Evolutionary conservation across 1,140 invertebrate genomes (phyloP).

Genomic region (Apocrypta bakeri): DNA sequence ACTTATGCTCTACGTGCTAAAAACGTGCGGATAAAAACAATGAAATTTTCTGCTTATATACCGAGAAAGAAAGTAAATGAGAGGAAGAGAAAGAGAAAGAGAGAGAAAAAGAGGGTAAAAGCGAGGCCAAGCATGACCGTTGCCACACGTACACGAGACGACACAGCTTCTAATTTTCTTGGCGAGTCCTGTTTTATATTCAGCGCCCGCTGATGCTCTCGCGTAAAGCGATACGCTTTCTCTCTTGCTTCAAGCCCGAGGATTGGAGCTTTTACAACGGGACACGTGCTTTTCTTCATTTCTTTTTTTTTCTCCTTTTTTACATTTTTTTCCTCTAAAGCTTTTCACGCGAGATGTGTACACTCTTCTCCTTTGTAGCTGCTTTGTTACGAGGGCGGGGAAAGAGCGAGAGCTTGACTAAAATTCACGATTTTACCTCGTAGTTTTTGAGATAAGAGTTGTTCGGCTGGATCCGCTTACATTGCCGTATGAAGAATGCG

Average conservation of each 20-base stretch:
- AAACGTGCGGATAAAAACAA: neutral
- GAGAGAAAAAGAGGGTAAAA: neutral
- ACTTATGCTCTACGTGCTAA: neutral
- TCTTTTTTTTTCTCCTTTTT: neutral
- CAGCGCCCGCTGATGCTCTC: neutral
- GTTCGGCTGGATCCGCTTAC: neutral
- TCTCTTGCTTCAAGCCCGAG: neutral
- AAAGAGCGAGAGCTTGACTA: neutral
- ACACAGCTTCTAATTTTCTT: slow-evolving; percentile 1
- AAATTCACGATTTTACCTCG: slow-evolving; percentile 2
- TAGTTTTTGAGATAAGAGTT: slow-evolving; percentile 1
- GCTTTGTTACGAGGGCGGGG: no score
- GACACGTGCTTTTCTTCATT: neutral
- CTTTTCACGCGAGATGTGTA: neutral
- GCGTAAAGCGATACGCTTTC: neutral
- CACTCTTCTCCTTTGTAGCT: neutral
- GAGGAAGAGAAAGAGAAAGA: no score
- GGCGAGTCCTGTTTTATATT: slow-evolving; percentile 3
- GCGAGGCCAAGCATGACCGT: neutral
- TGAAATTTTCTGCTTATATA: neutral
- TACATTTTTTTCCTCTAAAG: neutral
- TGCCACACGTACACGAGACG: slow-evolving; percentile 1
- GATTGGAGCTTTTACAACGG: neutral
- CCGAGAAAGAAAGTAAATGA: neutral
- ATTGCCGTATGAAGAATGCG: neutral